Conservation (phyloP, 2,797 vertebrate genomes). For the Tachyglossus aculeatus region DNA sequence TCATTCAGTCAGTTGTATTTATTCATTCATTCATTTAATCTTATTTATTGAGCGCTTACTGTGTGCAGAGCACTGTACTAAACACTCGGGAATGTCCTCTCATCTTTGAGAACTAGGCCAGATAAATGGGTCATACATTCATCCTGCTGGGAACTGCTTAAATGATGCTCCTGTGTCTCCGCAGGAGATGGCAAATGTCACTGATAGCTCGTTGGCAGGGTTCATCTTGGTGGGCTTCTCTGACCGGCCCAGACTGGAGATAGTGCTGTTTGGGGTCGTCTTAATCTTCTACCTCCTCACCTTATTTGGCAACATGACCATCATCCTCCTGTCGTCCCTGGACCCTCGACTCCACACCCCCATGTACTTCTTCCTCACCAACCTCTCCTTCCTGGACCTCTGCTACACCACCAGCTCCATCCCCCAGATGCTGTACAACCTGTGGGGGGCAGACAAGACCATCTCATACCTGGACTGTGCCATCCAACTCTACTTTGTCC, state of each 20-base stretch:
- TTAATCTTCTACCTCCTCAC: conserved; percentile 50
- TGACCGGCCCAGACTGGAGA: conserved; percentile 36
- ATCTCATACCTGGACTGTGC: conserved; percentile 48
- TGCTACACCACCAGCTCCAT: conserved; percentile 48
- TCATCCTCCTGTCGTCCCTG: conserved; percentile 28
- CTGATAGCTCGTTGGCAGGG: conserved; percentile 21
- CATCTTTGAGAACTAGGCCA: not conserved
- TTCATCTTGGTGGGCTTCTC: conserved; percentile 63
- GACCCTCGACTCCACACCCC: conserved; percentile 44
- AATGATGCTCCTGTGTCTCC: not conserved
- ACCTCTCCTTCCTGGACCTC: conserved; percentile 46
- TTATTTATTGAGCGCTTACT: too few species aligned
- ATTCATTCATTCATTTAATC: too few species aligned
- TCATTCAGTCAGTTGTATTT: not conserved
- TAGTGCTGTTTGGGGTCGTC: conserved; percentile 33
- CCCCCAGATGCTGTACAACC: conserved; percentile 55
- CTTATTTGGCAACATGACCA: conserved; percentile 41
- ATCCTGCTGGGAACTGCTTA: not conserved
- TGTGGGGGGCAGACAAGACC: conserved; percentile 41
- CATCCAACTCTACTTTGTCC: conserved; percentile 48
- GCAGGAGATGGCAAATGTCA: conserved; percentile 22
- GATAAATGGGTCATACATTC: not conserved
- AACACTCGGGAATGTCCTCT: not conserved
- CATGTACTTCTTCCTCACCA: conserved; percentile 56
- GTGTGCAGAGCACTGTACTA: too few species aligned